A percentile compares a stretch with the other conserved stretches of the same genome.
Evolutionary conservation across 53 echinoderm and acorn worm genomes (phyloP).

Genomic region (Echinarachnius parma): DNA sequence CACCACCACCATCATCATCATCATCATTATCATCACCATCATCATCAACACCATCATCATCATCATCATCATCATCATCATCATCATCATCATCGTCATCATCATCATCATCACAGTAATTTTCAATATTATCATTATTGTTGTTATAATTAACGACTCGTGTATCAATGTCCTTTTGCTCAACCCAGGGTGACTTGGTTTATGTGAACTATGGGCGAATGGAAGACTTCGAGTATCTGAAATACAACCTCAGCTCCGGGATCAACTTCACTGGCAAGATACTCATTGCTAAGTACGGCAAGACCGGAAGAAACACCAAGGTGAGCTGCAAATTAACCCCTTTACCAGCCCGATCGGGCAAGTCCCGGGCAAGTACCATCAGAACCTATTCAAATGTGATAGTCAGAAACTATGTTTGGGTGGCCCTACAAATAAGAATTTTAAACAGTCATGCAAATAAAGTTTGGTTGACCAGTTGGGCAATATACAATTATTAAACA

Average conservation of each 20-base stretch:
- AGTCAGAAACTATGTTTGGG: too few relatives aligned
- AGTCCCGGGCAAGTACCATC: too few relatives aligned
- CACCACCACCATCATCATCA: too few relatives aligned
- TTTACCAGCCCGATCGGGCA: too few relatives aligned
- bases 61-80: neutral
- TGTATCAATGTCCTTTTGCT: neutral
- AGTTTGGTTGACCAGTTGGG: too few relatives aligned
- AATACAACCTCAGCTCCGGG: constrained; percentile 17
- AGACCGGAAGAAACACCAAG: constrained; percentile 43
- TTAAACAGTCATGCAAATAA: too few relatives aligned
- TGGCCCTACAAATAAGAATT: too few relatives aligned
- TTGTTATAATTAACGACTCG: neutral
- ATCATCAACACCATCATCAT: too few relatives aligned
- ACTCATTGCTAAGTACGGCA: constrained; percentile 54
- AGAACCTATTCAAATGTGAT: too few relatives aligned
- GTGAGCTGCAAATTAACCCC: too few relatives aligned
- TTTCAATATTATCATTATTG: neutral
- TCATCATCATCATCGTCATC: neutral
- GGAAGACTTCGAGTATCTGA: constrained; percentile 52
- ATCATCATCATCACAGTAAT: neutral
- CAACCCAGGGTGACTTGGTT: constrained; percentile 58
- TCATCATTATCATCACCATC: too few relatives aligned
- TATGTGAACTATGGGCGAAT: constrained; percentile 59
- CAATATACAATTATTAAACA: too few relatives aligned
- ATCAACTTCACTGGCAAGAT: constrained; percentile 60